These are phyloP conservation scores for Polymixis flavicincta DNA, from an alignment of 2,888 invertebrate species.

Conservation along the genomic window DNA sequence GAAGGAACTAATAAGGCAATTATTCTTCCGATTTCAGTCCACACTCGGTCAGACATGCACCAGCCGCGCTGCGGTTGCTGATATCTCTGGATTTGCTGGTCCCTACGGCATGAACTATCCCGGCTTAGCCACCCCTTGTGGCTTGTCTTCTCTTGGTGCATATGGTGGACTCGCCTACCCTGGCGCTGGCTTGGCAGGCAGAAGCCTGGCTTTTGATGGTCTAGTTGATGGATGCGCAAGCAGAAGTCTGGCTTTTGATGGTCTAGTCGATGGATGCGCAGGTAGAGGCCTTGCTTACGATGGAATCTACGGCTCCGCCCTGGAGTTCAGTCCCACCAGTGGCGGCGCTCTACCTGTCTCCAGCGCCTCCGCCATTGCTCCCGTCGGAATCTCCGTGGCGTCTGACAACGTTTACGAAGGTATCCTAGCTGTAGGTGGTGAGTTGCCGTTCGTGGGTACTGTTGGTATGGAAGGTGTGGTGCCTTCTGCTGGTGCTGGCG, in stretches of 20 bases:
- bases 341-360: slow-evolving; percentile 52
- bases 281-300: background rate
- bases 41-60: slow-evolving; percentile 32
- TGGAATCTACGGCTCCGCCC: slow-evolving; percentile 1
- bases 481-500: slow-evolving; percentile 74
- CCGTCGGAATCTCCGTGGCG: slow-evolving; percentile 45
- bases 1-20: background rate
- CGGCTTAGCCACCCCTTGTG: background rate
- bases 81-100: slow-evolving; percentile 16
- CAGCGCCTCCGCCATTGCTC: slow-evolving; percentile 23
- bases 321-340: slow-evolving; percentile 44
- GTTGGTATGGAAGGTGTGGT: slow-evolving; percentile 74
- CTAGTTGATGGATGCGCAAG: too few relatives aligned
- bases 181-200: slow-evolving; percentile 10
- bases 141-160: slow-evolving; percentile 1
- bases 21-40: slow-evolving; percentile 20
- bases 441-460: slow-evolving; percentile 73
- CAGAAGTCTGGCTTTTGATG: slow-evolving; percentile 23
- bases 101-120: slow-evolving; percentile 17
- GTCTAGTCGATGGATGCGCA: slow-evolving; percentile 9
- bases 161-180: slow-evolving; percentile 8
- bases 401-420: slow-evolving; percentile 66
- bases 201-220: too few relatives aligned
- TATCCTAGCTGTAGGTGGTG: slow-evolving; percentile 67
- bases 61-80: slow-evolving; percentile 42